Conservation (phyloP, 1,140 invertebrate species). For the Periplaneta americana region DNA sequence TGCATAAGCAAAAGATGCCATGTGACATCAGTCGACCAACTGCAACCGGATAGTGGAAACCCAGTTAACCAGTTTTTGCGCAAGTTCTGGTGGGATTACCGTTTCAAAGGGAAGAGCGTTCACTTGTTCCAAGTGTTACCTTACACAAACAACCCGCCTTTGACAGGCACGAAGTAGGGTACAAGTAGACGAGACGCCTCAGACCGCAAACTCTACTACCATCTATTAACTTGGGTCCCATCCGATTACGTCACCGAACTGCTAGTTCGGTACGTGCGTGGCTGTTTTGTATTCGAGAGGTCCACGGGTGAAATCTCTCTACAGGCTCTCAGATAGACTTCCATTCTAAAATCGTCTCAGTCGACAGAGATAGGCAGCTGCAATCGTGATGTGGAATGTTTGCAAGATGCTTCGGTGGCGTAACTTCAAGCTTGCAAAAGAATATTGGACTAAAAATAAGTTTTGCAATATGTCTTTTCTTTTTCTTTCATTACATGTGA, state of each 20-base stretch:
- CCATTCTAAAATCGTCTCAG: no score
- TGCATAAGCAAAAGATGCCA: background rate
- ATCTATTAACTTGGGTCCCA: background rate
- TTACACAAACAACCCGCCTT: background rate
- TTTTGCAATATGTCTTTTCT: no score
- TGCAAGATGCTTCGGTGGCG: no score
- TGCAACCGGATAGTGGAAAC: background rate
- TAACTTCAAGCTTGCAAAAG: no score
- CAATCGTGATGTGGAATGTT: no score
- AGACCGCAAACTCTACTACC: background rate
- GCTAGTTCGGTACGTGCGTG: no score
- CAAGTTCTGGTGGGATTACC: background rate
- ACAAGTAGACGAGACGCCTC: background rate
- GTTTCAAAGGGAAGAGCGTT: background rate
- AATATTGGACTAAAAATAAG: no score
- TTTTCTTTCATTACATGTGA: no score
- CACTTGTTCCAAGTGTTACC: background rate
- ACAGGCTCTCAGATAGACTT: no score
- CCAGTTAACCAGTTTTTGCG: background rate
- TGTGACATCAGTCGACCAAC: background rate
- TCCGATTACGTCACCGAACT: background rate
- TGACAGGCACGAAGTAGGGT: background rate
- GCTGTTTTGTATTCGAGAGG: background rate
- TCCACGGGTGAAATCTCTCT: no score
- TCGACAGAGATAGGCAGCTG: no score